Evolutionary conservation across 2,888 invertebrate species (phyloP), one percentile per base, ranked within the genome.

Genomic region (Xestia ashworthii): DNA sequence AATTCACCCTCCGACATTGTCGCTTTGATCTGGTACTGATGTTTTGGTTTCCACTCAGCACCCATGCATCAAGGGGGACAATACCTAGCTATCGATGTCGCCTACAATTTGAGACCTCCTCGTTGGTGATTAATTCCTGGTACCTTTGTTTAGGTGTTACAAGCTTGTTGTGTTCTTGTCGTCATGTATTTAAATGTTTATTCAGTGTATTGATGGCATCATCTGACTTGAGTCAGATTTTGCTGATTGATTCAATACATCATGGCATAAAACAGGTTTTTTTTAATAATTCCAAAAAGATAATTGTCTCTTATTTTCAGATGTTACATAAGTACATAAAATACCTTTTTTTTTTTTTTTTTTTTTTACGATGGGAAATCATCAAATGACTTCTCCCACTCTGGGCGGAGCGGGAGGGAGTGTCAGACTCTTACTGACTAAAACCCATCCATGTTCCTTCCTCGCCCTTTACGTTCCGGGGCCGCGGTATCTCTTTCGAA

Each of bases 1-100:
- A 95, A 95, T 94, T 94, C 94, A 93, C 96, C 96, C 95, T 93
- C 93, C 91, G 89, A 92, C 93, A 94, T 95, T 95, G 95, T 95
- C 93, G 93, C 96, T 96, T 96, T 96, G 96, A 96, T 96, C 94
- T 96, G 92, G 80, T 83, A 79, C 89, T 90, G 91, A 90, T 95
- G 95, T 95, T 96, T 95, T 94, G 95, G 95, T 94, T 94, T 92
- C 89, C 90, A 91, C 91, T 88, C 84, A 78, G 77, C 86, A 80
- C 81, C 87, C 88, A 83, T 84, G 73, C 81, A 79, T 83, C 84
- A 84, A 86, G 82, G 84, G 86, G 90, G 89, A 87, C 83, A 81
- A 80, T 88, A 82, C 67, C 80, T 83, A 83, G 80, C 89, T 91
- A 93, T 95, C 94, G 94, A 94, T 94, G 94, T 90, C 85, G 91